A percentile compares a stretch with the other conserved stretches of the same genome.
Evolutionary conservation across 2,797 vertebrate genomes (phyloP).

Genomic region (Acrossocheilus fasciatus): DNA sequence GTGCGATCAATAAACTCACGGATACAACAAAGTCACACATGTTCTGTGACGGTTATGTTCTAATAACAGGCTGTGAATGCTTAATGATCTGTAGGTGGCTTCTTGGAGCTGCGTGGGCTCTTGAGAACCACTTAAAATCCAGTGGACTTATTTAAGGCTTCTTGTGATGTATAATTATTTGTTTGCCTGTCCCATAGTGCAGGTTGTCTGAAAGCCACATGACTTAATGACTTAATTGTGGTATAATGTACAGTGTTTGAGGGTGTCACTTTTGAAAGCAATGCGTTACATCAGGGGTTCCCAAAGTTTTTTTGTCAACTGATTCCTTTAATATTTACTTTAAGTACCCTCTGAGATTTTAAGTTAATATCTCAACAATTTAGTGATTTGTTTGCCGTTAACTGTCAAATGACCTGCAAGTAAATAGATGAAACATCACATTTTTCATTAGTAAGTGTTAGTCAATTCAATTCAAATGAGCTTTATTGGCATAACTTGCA

Average conservation of each 20-base stretch:
- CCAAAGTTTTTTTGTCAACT: background rate
- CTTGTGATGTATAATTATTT: background rate
- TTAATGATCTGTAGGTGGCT: background rate
- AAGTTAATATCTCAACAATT: background rate
- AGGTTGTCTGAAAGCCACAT: background rate
- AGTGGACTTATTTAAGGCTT: background rate
- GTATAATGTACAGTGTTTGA: background rate
- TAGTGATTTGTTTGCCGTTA: background rate
- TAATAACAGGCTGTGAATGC: background rate
- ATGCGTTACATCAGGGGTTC: too few species aligned
- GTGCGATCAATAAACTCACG: constrained; percentile 35
- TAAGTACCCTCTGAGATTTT: too few species aligned
- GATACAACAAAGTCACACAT: constrained; percentile 27
- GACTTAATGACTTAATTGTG: background rate
- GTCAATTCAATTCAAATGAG: too few species aligned
- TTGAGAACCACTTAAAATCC: background rate
- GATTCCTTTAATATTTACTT: background rate
- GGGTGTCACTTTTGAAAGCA: background rate
- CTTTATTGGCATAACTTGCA: too few species aligned
- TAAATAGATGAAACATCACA: background rate
- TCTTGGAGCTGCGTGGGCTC: background rate
- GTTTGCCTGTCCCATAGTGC: background rate
- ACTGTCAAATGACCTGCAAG: background rate
- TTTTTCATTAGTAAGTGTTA: background rate
- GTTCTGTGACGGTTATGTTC: constrained; percentile 23